Evolutionary conservation across 2,888 invertebrate species (phyloP).

Genomic region (Parnassius apollo): DNA sequence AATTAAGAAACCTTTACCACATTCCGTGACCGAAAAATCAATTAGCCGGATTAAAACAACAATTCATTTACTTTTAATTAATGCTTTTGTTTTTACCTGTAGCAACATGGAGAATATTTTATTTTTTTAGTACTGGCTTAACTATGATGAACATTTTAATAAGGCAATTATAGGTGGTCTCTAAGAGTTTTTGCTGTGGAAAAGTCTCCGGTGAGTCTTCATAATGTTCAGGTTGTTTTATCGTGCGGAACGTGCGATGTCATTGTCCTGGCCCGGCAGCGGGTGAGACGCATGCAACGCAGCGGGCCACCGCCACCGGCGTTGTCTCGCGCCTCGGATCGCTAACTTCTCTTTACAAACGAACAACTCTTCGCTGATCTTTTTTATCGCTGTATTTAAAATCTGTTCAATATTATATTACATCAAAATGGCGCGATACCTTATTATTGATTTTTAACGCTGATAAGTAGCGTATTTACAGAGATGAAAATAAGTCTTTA

Average conservation of each 20-base stretch:
- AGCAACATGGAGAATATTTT: too few species aligned
- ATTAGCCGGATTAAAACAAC: conserved; percentile 12
- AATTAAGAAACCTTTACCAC: conserved; percentile 48
- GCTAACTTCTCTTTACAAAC: conserved; percentile 11
- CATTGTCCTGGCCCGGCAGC: conserved; percentile 77
- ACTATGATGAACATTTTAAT: conserved; percentile 54
- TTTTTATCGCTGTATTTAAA: conserved; percentile 16
- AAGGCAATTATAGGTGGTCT: conserved; percentile 56
- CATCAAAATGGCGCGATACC: too few species aligned
- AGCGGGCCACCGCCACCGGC: conserved; percentile 38
- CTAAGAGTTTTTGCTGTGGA: conserved; percentile 53
- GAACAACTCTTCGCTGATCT: conserved; percentile 14
- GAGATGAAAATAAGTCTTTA: not conserved
- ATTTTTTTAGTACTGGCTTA: conserved; percentile 49
- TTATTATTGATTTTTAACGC: too few species aligned
- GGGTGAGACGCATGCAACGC: conserved; percentile 46
- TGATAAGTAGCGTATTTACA: too few species aligned
- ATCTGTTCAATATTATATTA: conserved; percentile 16
- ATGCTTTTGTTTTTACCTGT: not conserved
- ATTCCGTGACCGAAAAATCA: conserved; percentile 52
- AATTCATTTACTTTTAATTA: conserved; percentile 8
- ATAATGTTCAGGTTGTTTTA: conserved; percentile 74
- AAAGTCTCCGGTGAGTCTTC: conserved; percentile 56
- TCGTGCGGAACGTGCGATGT: conserved; percentile 78
- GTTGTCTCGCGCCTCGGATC: conserved; percentile 31